phyloP scores from a whole-genome alignment of 2,113 vertebrate species.

The Larimichthys polyactis region DNA sequence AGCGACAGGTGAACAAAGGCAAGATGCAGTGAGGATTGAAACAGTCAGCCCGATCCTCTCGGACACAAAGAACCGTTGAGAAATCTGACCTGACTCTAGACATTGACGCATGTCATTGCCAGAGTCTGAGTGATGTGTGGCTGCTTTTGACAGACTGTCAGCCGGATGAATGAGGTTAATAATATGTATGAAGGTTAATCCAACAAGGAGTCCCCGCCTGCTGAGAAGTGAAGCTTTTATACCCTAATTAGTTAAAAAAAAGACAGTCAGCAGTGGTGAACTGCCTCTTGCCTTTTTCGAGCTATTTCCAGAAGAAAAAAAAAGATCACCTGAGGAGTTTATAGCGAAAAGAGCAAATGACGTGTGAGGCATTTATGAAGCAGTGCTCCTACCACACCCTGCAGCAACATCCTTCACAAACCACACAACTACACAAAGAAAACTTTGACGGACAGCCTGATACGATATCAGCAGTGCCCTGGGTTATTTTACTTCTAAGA shows the following conservation, averaged over 20 bases:
- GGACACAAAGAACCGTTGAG: neutral
- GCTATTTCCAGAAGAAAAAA: slow-evolving; percentile 44
- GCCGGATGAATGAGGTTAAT: slow-evolving; percentile 68
- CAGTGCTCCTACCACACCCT: slow-evolving; percentile 23
- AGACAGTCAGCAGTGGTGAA: neutral
- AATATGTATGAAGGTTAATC: slow-evolving; percentile 65
- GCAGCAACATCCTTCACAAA: slow-evolving; percentile 34
- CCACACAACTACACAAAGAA: slow-evolving; percentile 35
- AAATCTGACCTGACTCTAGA: slow-evolving; percentile 22
- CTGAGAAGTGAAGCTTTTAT: slow-evolving; percentile 31
- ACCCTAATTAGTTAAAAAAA: slow-evolving; percentile 30
- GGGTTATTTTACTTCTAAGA: slow-evolving; percentile 24
- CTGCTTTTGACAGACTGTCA: slow-evolving; percentile 38
- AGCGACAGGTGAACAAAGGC: slow-evolving; percentile 16
- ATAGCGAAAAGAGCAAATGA: slow-evolving; percentile 66
- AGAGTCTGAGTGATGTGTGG: slow-evolving; percentile 7
- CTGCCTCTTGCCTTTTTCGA: slow-evolving; percentile 31
- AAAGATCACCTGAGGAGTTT: slow-evolving; percentile 59
- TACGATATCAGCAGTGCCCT: slow-evolving; percentile 2
- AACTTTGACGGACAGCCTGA: slow-evolving; percentile 23
- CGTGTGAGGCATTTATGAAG: slow-evolving; percentile 53
- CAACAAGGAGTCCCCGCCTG: slow-evolving; percentile 32
- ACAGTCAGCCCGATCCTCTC: neutral
- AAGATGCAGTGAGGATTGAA: slow-evolving; percentile 5
- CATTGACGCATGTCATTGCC: slow-evolving; percentile 30